A percentile compares a stretch with the other conserved stretches of the same genome.
Evolutionary conservation across 2,888 invertebrate species (phyloP).

Genomic region (Ommatoiulus sabulosus): DNA sequence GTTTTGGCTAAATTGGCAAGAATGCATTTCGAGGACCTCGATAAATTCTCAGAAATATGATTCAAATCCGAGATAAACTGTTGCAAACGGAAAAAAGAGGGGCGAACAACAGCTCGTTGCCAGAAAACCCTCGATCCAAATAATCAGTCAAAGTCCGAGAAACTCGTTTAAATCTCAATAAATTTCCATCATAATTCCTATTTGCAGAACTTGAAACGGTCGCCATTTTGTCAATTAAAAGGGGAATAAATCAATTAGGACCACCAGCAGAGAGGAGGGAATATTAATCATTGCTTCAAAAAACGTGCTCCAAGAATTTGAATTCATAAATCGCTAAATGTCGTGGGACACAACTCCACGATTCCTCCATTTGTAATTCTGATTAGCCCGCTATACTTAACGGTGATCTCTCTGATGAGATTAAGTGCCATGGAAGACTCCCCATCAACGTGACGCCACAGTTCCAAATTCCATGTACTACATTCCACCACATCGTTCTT

Average conservation of each 20-base stretch:
- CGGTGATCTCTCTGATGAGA: background rate
- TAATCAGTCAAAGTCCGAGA: slow-evolving; percentile 32
- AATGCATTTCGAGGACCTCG: background rate
- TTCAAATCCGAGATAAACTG: slow-evolving; percentile 2
- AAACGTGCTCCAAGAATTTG: background rate
- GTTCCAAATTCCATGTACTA: background rate
- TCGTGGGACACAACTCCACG: background rate
- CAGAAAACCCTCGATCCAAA: background rate
- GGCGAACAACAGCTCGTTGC: background rate
- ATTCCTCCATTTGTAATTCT: background rate
- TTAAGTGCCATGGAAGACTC: background rate
- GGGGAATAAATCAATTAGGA: slow-evolving; percentile 33
- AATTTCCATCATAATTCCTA: slow-evolving; percentile 31
- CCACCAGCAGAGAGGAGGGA: background rate
- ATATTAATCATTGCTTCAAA: background rate
- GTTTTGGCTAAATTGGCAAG: background rate
- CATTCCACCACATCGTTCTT: background rate
- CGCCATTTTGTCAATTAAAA: slow-evolving; percentile 45
- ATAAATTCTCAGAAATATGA: slow-evolving; percentile 2
- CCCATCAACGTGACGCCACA: background rate
- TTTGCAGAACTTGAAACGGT: slow-evolving; percentile 2
- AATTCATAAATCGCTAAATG: background rate
- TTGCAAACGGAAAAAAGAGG: background rate
- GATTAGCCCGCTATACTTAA: background rate
- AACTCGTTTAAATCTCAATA: slow-evolving; percentile 45